Conservation (phyloP, 2,888 invertebrate species). For the Pterostichus madidus region DNA sequence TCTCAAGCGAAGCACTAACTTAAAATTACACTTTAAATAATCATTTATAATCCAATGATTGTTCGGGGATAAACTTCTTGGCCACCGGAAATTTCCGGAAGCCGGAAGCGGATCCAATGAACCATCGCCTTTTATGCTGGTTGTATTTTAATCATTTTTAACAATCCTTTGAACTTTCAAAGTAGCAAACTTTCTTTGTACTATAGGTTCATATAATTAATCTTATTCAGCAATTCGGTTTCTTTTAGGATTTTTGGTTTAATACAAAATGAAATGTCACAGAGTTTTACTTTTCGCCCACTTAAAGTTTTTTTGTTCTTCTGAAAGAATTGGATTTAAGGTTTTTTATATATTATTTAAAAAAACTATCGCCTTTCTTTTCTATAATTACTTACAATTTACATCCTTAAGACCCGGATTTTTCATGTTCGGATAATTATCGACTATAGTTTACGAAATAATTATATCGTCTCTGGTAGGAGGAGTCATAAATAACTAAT, state of each 20-base stretch:
- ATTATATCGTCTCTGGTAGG: too few relatives aligned
- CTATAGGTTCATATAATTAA: conserved; percentile 60
- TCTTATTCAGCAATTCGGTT: conserved; percentile 63
- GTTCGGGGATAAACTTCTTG: conserved; percentile 29
- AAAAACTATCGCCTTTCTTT: conserved; percentile 30
- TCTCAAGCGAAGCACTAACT: conserved; percentile 5
- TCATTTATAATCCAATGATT: conserved; percentile 48
- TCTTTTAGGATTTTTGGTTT: conserved; percentile 47
- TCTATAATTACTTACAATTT: neutral
- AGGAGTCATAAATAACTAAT: too few relatives aligned
- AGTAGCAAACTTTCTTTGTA: conserved; percentile 63
- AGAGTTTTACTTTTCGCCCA: conserved; percentile 53
- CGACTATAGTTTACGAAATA: too few relatives aligned
- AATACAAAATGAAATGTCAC: conserved; percentile 63
- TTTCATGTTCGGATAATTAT: too few relatives aligned
- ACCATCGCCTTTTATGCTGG: conserved; percentile 55
- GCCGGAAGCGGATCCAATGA: conserved; percentile 35
- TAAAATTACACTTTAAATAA: conserved; percentile 52
- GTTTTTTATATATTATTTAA: conserved; percentile 2
- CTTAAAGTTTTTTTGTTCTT: conserved; percentile 35
- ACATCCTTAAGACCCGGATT: neutral
- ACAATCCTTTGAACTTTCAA: conserved; percentile 62
- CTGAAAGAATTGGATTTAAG: conserved; percentile 10
- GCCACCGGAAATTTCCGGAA: conserved; percentile 11
- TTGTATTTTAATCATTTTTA: conserved; percentile 64